Evolutionary conservation across 2,797 vertebrate species (phyloP).

Genomic region (Chaenodraco wilsoni): DNA sequence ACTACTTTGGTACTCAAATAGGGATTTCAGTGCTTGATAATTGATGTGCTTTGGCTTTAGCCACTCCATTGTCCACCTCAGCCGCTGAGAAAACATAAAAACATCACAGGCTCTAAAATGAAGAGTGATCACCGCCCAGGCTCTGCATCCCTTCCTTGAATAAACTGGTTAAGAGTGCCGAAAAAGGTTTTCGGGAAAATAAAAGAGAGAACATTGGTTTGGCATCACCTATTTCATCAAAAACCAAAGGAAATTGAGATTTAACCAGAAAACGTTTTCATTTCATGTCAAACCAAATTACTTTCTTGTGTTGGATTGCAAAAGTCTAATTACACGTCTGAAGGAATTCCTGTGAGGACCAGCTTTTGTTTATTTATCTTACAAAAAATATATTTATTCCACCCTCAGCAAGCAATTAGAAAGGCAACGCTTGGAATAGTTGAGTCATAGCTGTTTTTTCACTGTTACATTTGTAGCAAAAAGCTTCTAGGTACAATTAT

Average conservation of each 20-base stretch:
- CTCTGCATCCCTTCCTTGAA: neutral
- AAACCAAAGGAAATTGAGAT: neutral
- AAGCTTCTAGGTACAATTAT: neutral
- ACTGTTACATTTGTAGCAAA: neutral
- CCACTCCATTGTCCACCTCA: conserved; percentile 45
- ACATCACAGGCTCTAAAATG: conserved; percentile 49
- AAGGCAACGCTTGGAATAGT: neutral
- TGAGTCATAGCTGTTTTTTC: neutral
- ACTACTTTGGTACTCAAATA: conserved; percentile 61
- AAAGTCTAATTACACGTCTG: neutral
- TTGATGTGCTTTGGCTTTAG: conserved; percentile 58
- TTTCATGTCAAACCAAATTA: neutral
- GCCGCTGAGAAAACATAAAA: conserved; percentile 51
- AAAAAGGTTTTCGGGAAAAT: conserved; percentile 17
- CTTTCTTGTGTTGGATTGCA: conserved; percentile 8
- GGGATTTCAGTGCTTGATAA: conserved; percentile 62
- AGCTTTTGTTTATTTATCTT: neutral
- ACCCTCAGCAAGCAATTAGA: neutral
- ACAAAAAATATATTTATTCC: neutral
- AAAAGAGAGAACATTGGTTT: conserved; percentile 27
- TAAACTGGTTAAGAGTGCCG: conserved; percentile 36
- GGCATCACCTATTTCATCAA: conserved; percentile 6
- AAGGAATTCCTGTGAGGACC: neutral
- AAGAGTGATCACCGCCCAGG: conserved; percentile 50
- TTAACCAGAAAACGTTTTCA: conserved; percentile 7